Conservation (phyloP, 2,797 vertebrate species). For the Megalops cyprinoides region DNA sequence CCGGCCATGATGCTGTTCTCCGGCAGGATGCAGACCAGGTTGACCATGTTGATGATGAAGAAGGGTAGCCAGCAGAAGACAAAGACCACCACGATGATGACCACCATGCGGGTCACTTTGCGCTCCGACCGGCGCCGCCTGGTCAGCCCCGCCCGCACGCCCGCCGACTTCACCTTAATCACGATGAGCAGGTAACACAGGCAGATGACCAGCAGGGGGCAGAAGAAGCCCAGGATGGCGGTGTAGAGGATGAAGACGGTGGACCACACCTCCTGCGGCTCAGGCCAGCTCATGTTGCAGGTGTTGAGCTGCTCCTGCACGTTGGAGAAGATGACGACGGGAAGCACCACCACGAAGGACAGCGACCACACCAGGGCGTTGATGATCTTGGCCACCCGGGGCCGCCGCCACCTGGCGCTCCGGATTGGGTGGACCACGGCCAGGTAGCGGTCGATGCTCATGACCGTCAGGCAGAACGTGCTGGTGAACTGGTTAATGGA, state of each 20-base stretch:
- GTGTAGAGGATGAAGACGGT: constrained; percentile 90
- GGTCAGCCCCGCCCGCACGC: constrained; percentile 76
- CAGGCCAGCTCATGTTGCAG: constrained; percentile 93
- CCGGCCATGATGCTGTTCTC: constrained; percentile 72
- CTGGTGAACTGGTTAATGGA: constrained; percentile 93
- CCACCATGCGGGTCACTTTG: constrained; percentile 93
- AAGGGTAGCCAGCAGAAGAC: constrained; percentile 93
- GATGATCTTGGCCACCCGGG: constrained; percentile 82
- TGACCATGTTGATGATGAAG: constrained; percentile 87
- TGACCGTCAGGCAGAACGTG: constrained; percentile 91
- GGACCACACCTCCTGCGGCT: constrained; percentile 78
- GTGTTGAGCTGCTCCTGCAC: constrained; percentile 80
- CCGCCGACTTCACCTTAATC: constrained; percentile 84
- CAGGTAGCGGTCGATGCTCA: constrained; percentile 94
- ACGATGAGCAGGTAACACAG: constrained; percentile 92
- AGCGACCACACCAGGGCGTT: constrained; percentile 82
- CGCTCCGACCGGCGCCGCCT: constrained; percentile 82
- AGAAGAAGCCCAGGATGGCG: constrained; percentile 86
- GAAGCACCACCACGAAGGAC: constrained; percentile 86
- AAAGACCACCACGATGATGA: constrained; percentile 91
- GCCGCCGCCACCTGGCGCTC: constrained; percentile 85
- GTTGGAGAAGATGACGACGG: constrained; percentile 82
- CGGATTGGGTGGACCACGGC: constrained; percentile 90
- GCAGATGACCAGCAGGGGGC: constrained; percentile 85
- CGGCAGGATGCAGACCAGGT: constrained; percentile 83